Conservation (phyloP, 2,888 invertebrate genomes). For the Syrista parreyssii region DNA sequence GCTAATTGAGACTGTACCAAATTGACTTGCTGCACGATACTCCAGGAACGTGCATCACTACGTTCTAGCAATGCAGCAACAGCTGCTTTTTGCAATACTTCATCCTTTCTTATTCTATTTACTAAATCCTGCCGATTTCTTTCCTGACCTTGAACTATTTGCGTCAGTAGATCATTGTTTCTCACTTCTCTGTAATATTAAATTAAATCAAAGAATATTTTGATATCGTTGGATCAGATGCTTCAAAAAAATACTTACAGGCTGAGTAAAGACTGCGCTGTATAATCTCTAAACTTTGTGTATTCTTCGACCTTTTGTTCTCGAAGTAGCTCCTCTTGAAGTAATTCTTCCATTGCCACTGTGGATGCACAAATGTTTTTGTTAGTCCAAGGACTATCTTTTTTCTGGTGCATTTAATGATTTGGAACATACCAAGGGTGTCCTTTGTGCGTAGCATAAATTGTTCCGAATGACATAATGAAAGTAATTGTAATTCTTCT, state of each 20-base stretch:
- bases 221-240: slow-evolving; percentile 2
- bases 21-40: slow-evolving; percentile 79
- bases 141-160: slow-evolving; percentile 73
- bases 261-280: slow-evolving; percentile 74
- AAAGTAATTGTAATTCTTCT: slow-evolving; percentile 75
- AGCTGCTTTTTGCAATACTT: slow-evolving; percentile 78
- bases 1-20: slow-evolving; percentile 79
- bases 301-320: slow-evolving; percentile 73
- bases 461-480: slow-evolving; percentile 68
- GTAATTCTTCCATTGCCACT: slow-evolving; percentile 77
- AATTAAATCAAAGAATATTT: slow-evolving; percentile 2
- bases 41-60: slow-evolving; percentile 81
- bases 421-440: slow-evolving; percentile 67
- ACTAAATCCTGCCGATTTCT: slow-evolving; percentile 72
- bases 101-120: slow-evolving; percentile 74
- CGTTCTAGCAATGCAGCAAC: slow-evolving; percentile 78
- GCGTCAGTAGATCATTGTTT: slow-evolving; percentile 71
- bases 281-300: slow-evolving; percentile 69
- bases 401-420: background rate
- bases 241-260: slow-evolving; percentile 66
- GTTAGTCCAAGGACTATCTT: background rate
- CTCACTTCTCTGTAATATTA: slow-evolving; percentile 70
- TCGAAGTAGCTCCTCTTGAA: slow-evolving; percentile 75
- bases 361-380: slow-evolving; percentile 16
- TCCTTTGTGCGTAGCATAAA: slow-evolving; percentile 73